Evolutionary conservation across 2,113 vertebrate species (phyloP).

Genomic region (Bos taurus): ARS-UCD2.0 NC_037333.1:14058501-14059000

Average conservation of each 20-base stretch:
- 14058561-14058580: not conserved
- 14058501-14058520: not conserved
- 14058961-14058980: not conserved
- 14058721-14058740: not conserved
- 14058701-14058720: not conserved
- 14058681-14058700: not conserved
- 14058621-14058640: not conserved
- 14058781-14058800: conserved; percentile 1
- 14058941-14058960: not conserved
- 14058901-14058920: not conserved
- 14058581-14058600: not conserved
- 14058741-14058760: not conserved
- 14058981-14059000: not conserved
- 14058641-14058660: not conserved
- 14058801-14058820: not conserved
- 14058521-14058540: not conserved
- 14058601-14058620: not conserved
- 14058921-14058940: not conserved
- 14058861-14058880: not conserved
- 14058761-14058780: not conserved
- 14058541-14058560: not conserved
- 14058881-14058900: not conserved
- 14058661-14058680: not conserved
- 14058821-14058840: not conserved
- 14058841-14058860: not conserved